Base-by-base conservation (phyloP, 2,113 vertebrate genomes). In the Callipepla californica region DNA sequence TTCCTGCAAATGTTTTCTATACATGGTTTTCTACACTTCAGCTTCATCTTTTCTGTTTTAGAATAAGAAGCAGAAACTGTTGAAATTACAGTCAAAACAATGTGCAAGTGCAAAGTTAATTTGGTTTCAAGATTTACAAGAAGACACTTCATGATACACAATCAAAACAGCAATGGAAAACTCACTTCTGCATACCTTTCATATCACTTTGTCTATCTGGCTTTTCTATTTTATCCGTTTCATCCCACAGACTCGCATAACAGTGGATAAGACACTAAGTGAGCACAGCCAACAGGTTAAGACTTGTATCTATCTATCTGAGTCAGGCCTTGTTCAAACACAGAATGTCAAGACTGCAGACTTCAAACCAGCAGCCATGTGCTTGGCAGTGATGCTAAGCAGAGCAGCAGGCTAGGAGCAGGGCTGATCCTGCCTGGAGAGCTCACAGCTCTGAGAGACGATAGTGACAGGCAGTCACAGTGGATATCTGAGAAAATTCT, bases 311-410 rank as follows among this genome's bases (percentile, higher is more conserved):
- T 53, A 9, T 53, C 17, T 84, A 65, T 70, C 53, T 44, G 45
- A 61, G 38, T 28, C 62, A 75, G 34, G 32, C 83, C 68, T 69
- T 51, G 25, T 17, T 68, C 57, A 83, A 57, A 40, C n/a, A 67
- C 14, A 58, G 69, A 44, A 62, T 59, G 87, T 72, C 67, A 74
- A 48, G 51, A 79, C 2, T 85, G 79, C 82, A 92, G 85, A 38
- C 58, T 77, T 68, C 47, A 68, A 96, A 89, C 53, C 61, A 93
- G 90, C 44, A 95, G 77, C 76, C 74, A 10, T 18, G 38, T 13
- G 50, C 28, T 77, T 78, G 76, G 85, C 83, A 92, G 92, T 80
- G 85, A 91, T 67, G 88, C 86, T 91, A 92, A 91, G 57, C 88
- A 93, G 68, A 92, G 48, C 73, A 93, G 73, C 2, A 3, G 59